Base-by-base conservation (phyloP, 35 echinoderm and acorn worm species). In the Ophiothrix spiculata region DNA sequence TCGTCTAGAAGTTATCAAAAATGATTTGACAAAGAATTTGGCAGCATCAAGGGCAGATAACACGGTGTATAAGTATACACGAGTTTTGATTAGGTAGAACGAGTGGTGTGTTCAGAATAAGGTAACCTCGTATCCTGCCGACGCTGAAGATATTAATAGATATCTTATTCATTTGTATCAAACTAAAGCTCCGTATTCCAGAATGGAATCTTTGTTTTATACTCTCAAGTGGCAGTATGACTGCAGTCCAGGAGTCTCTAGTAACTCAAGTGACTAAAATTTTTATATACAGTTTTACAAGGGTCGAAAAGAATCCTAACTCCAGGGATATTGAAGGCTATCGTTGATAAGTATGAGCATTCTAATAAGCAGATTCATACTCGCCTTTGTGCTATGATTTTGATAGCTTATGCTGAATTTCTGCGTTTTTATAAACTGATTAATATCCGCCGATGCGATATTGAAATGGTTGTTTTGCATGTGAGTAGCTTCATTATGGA, bases 371-470 rank as follows among this genome's bases (percentile, higher is more conserved):
- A 37, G 39, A 80, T 80, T 33, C 0, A 80, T 13, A 29, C 39
- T 38, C 78, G 78, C 36, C 36, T 80, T 23, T 80, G 78, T 28
- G 25, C 78, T 14, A 80, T 80, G 78, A 23, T 33, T 80, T 80
- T 80, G 38, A 8, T 80, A 19, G 33, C 78, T 28, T 80, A 37
- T n/a, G 78, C 78, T 40, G 78, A 19, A 23, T 80, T 80, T 80
- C 78, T 80, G 23, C 8, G 78, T 15, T 23, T 37, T 40, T 32
- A 80, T 38, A 37, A 80, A 38, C 36, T 80, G 33, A 38, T 40
- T 36, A 80, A 80, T 37, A 80, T 80, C 78, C 35, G 78, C 21
- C 21, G 38, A 37, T 80, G 78, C 36, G 78, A 80, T 40, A 15
- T 80, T n/a, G 78, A 80, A 37, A 80, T 80, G 13, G 21, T 37